phyloP scores from a whole-genome alignment of 2,797 vertebrate genomes.

The Heliangelus exortis region DNA sequence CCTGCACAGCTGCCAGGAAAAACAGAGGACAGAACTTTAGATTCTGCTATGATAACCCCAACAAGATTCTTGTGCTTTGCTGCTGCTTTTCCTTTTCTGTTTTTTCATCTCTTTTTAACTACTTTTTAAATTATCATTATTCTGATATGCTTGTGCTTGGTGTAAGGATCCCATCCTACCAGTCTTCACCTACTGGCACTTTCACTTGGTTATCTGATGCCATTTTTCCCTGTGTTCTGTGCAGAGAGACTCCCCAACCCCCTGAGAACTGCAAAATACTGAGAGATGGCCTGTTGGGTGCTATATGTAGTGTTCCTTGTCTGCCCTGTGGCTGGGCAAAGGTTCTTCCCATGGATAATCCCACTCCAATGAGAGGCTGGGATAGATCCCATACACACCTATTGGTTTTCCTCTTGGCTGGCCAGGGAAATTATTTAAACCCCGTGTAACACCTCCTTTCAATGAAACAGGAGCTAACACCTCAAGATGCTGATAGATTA shows the following conservation, averaged over 20 bases:
- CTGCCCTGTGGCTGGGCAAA: background rate
- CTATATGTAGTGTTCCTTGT: background rate
- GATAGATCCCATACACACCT: background rate
- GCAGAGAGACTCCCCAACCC: background rate
- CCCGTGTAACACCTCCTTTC: background rate
- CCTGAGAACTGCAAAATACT: background rate
- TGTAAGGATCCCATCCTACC: background rate
- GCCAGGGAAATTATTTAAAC: background rate
- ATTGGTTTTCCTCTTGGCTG: background rate
- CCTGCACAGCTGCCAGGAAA: background rate
- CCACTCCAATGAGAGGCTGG: background rate
- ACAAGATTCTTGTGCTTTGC: background rate
- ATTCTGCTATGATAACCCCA: background rate
- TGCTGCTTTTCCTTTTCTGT: background rate
- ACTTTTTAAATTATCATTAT: background rate
- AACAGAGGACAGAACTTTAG: conserved; percentile 15
- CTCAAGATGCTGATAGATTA: background rate
- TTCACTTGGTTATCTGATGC: background rate
- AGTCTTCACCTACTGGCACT: background rate
- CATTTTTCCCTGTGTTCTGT: no score
- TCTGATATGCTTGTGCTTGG: background rate
- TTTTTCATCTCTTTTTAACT: background rate
- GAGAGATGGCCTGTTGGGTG: background rate
- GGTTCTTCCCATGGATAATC: background rate
- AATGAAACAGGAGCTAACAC: conserved; percentile 15